Evolutionary conservation across 1,140 invertebrate species (phyloP).

Genomic region (Lepidurus arcticus): DNA sequence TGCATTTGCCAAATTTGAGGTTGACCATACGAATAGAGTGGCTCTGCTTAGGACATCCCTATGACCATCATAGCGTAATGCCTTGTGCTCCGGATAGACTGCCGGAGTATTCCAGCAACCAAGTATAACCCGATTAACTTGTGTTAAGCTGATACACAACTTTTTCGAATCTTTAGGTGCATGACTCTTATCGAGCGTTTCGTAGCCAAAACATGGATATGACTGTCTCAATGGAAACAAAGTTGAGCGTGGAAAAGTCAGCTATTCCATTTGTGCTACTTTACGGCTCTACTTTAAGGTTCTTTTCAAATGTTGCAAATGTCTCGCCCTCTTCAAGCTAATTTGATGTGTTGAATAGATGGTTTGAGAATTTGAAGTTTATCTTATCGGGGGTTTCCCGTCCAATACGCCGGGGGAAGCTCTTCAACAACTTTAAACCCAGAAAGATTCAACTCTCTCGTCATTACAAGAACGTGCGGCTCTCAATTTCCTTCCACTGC

Average conservation of each 20-base stretch:
- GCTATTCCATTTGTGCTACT: slow-evolving; percentile 66
- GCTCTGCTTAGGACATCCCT: slow-evolving; percentile 84
- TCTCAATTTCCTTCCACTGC: slow-evolving; percentile 78
- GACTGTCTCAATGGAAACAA: slow-evolving; percentile 82
- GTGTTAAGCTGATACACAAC: neutral
- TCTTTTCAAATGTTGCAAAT: neutral
- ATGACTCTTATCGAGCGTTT: slow-evolving; percentile 83
- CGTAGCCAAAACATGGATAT: slow-evolving; percentile 89
- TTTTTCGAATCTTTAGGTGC: slow-evolving; percentile 53
- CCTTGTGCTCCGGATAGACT: slow-evolving; percentile 94
- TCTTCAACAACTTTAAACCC: slow-evolving; percentile 78
- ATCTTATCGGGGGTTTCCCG: slow-evolving; percentile 93
- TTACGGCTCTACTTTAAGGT: slow-evolving; percentile 80
- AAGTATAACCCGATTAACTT: slow-evolving; percentile 49
- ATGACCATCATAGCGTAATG: slow-evolving; percentile 93
- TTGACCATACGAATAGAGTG: slow-evolving; percentile 80
- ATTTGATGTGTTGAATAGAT: slow-evolving; percentile 42
- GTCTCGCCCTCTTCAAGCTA: neutral
- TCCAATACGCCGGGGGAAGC: slow-evolving; percentile 75
- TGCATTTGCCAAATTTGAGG: slow-evolving; percentile 84
- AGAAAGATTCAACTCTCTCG: slow-evolving; percentile 85
- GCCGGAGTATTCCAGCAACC: slow-evolving; percentile 94
- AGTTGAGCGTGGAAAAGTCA: slow-evolving; percentile 44
- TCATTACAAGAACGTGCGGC: slow-evolving; percentile 82
- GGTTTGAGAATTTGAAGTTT: slow-evolving; percentile 92